Conservation (phyloP, 1,140 invertebrate species). For the Drosophila navojoa region DNA sequence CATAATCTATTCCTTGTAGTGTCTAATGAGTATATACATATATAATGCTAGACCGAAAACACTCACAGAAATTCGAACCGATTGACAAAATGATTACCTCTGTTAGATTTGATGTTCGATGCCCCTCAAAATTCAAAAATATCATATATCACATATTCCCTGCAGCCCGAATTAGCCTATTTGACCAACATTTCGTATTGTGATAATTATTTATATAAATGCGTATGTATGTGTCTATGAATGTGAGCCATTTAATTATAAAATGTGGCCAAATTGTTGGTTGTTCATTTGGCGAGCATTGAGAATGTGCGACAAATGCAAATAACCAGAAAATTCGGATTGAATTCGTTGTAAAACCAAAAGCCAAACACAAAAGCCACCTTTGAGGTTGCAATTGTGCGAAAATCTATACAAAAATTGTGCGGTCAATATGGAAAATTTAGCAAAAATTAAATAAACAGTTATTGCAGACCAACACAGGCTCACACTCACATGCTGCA, state of each 20-base stretch:
- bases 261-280: constrained; percentile 64
- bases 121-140: too few relatives aligned
- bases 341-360: constrained; percentile 68
- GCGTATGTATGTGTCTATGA: background rate
- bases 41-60: too few relatives aligned
- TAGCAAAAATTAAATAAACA: constrained; percentile 73
- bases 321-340: constrained; percentile 53
- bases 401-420: constrained; percentile 51
- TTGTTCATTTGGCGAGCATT: constrained; percentile 17
- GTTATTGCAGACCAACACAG: constrained; percentile 31
- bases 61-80: too few relatives aligned
- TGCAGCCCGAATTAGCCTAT: background rate
- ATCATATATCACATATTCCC: background rate
- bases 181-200: background rate
- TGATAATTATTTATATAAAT: constrained; percentile 13
- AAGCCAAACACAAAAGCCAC: constrained; percentile 77
- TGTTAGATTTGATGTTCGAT: too few relatives aligned
- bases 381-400: constrained; percentile 69
- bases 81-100: too few relatives aligned
- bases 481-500: constrained; percentile 9
- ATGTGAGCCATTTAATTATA: constrained; percentile 39
- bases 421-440: constrained; percentile 58
- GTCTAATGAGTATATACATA: too few relatives aligned
- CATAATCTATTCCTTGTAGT: too few relatives aligned
- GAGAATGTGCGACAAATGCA: constrained; percentile 53